Percentiles rank a stretch among this genome's conserved stretches.
Conservation (phyloP, 1,140 invertebrate species). For the Saccostrea glomerata region DNA sequence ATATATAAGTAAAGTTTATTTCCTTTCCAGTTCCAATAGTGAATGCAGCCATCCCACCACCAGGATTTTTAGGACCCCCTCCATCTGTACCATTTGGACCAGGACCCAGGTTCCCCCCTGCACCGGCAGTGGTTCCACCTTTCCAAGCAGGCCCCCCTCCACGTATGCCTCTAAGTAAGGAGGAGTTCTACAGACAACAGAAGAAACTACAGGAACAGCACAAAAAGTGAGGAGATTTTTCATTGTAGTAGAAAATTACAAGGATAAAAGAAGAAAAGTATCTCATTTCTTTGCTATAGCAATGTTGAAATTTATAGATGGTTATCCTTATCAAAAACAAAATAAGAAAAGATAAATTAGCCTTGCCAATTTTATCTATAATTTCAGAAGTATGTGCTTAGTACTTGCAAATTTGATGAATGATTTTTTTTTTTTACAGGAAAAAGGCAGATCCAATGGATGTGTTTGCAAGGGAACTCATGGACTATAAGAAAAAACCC, state of each 20-base stretch:
- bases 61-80: conserved; percentile 12
- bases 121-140: conserved; percentile 17
- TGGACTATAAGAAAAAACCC: conserved; percentile 80
- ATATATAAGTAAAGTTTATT: neutral
- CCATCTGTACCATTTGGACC: conserved; percentile 5
- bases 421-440: conserved; percentile 59
- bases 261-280: neutral
- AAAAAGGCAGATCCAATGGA: conserved; percentile 88
- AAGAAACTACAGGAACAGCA: conserved; percentile 48
- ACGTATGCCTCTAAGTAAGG: conserved; percentile 49
- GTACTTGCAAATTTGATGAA: conserved; percentile 78
- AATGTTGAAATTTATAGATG: too few species aligned
- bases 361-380: neutral
- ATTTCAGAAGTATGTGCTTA: neutral
- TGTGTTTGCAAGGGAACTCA: conserved; percentile 90
- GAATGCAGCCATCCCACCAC: conserved; percentile 46
- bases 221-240: conserved; percentile 43
- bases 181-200: conserved; percentile 60
- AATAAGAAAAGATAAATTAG: neutral
- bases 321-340: neutral
- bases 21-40: conserved; percentile 35
- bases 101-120: neutral
- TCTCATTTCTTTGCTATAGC: neutral
- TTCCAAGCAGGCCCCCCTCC: conserved; percentile 24
- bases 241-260: neutral